Evolutionary conservation across 2,888 invertebrate species (phyloP).

Genomic region (Idaea dimidiata): DNA sequence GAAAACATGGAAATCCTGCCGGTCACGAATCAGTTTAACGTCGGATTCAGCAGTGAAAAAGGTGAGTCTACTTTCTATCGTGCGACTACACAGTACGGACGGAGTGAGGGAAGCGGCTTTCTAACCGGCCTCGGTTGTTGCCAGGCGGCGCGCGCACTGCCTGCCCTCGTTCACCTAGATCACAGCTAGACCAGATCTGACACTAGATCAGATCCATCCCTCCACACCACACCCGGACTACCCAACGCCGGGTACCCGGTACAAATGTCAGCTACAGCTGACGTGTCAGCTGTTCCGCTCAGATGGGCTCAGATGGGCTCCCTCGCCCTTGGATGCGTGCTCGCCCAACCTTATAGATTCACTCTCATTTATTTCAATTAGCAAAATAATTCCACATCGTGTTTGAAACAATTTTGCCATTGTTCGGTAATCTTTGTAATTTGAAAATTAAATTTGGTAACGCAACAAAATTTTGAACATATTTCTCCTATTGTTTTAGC

Average conservation of each 20-base stretch:
- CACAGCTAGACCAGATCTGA: slow-evolving; percentile 3
- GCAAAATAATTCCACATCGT: not conserved
- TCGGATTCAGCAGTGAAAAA: slow-evolving; percentile 88
- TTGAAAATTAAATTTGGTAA: slow-evolving; percentile 5
- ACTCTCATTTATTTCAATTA: slow-evolving; percentile 2
- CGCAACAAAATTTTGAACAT: slow-evolving; percentile 33
- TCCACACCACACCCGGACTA: too few relatives aligned
- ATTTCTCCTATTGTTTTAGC: slow-evolving; percentile 59
- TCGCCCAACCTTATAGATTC: not conserved
- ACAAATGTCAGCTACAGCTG: slow-evolving; percentile 50
- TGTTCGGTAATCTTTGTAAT: not conserved
- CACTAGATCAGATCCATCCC: slow-evolving; percentile 1
- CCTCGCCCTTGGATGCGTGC: slow-evolving; percentile 42
- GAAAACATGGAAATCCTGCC: slow-evolving; percentile 90
- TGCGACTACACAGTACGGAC: slow-evolving; percentile 17
- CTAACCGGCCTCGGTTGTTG: slow-evolving; percentile 69
- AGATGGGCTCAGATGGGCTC: slow-evolving; percentile 50
- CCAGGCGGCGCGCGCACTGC: slow-evolving; percentile 70
- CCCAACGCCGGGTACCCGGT: slow-evolving; percentile 42
- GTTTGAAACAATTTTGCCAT: not conserved
- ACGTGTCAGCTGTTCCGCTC: slow-evolving; percentile 63
- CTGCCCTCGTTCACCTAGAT: slow-evolving; percentile 4
- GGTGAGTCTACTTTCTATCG: slow-evolving; percentile 82
- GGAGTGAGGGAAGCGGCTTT: slow-evolving; percentile 65
- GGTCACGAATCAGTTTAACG: slow-evolving; percentile 87